These are phyloP conservation scores for Caenorhabditis latens DNA, from an alignment of 1,140 invertebrate genomes.

Conservation along the genomic window DNA sequence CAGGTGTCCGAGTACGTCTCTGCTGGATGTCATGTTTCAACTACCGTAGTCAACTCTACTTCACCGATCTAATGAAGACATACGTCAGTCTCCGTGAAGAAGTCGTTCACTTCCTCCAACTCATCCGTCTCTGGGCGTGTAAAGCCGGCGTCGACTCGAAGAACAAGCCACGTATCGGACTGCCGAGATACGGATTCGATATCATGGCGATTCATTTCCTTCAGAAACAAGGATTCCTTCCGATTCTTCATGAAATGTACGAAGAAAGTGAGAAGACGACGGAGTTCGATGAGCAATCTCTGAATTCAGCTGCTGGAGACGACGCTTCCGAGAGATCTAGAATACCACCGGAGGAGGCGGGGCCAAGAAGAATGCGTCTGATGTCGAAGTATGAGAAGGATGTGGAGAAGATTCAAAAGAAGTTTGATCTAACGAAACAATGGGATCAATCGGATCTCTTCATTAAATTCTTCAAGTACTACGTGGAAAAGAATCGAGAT, in stretches of 20 bases:
- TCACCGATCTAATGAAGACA: slow-evolving; percentile 5
- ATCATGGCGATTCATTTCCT: slow-evolving; percentile 58
- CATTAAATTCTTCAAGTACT: slow-evolving; percentile 23
- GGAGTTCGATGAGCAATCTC: not conserved
- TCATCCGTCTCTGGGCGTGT: slow-evolving; percentile 2
- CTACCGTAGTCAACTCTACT: not conserved
- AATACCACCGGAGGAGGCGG: slow-evolving; percentile 13
- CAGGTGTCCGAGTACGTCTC: not conserved
- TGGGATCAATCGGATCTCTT: not conserved
- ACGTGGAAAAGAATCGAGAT: not conserved
- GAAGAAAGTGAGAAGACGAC: not conserved
- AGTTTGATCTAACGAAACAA: not conserved
- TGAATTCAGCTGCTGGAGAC: not conserved
- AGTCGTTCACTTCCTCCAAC: slow-evolving; percentile 31
- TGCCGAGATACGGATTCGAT: slow-evolving; percentile 44
- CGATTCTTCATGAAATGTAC: slow-evolving; percentile 4
- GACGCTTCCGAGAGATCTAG: not conserved
- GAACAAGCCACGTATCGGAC: slow-evolving; percentile 17
- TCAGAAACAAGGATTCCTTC: slow-evolving; percentile 4
- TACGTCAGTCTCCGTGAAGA: slow-evolving; percentile 8
- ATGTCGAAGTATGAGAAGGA: slow-evolving; percentile 17
- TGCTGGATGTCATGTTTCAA: slow-evolving; percentile 40
- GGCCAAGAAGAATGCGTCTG: slow-evolving; percentile 2
- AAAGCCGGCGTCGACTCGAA: slow-evolving; percentile 9
- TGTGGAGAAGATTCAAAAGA: not conserved